Percentiles rank a stretch among this genome's conserved stretches.
Evolutionary conservation across 2,113 vertebrate species (phyloP).

Genomic region (Ariopsis seemanni): DNA sequence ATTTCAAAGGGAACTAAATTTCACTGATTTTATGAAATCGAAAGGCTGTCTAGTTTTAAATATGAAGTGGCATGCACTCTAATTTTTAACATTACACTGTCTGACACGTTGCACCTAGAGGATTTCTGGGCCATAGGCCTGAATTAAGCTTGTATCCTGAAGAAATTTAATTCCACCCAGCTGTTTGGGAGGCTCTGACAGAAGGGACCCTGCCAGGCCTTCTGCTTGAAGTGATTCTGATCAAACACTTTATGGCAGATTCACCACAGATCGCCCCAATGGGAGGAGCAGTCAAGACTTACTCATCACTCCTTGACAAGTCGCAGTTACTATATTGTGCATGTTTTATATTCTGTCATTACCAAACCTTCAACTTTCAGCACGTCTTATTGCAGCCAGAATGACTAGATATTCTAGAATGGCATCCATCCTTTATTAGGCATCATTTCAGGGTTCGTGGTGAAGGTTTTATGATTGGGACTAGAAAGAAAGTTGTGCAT

Average conservation of each 20-base stretch:
- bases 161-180: conserved; percentile 41
- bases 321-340: neutral
- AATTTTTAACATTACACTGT: conserved; percentile 14
- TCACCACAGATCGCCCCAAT: conserved; percentile 24
- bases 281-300: conserved; percentile 5
- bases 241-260: conserved; percentile 43
- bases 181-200: conserved; percentile 41
- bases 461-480: too few relatives aligned
- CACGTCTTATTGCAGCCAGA: neutral
- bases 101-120: neutral
- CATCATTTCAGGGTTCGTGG: neutral
- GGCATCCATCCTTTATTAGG: neutral
- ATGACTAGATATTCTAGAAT: neutral
- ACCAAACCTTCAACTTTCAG: neutral
- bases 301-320: neutral
- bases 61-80: neutral
- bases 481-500: neutral
- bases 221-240: conserved; percentile 51
- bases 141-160: conserved; percentile 31
- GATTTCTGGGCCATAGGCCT: neutral
- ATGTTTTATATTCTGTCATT: neutral
- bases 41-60: too few relatives aligned
- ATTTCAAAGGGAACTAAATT: too few relatives aligned
- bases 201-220: conserved; percentile 44
- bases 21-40: too few relatives aligned